Evolutionary conservation across 1,140 invertebrate genomes (phyloP).

Genomic region (Steinernema feltiae): DNA sequence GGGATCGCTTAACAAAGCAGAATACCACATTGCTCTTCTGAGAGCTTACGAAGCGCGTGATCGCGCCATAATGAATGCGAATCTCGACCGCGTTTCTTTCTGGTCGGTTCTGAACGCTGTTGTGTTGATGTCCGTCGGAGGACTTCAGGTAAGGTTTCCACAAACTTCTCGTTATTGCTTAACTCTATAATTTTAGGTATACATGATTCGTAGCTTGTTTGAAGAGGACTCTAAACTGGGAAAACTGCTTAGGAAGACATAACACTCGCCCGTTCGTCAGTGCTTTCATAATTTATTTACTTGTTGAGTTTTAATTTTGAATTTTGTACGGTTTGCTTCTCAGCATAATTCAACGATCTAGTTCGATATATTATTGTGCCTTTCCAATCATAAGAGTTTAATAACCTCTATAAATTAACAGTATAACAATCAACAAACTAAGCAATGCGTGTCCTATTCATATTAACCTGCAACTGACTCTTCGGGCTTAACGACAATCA

Average conservation of each 20-base stretch:
- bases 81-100: conserved; percentile 59
- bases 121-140: conserved; percentile 58
- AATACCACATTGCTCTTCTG: conserved; percentile 57
- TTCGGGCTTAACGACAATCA: conserved; percentile 20
- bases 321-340: conserved; percentile 15
- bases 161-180: not conserved
- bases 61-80: conserved; percentile 57
- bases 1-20: conserved; percentile 57
- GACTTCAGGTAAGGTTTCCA: conserved; percentile 55
- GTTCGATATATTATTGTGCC: not conserved
- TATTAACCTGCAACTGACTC: no score
- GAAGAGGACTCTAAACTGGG: conserved; percentile 36
- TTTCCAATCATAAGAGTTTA: not conserved
- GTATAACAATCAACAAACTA: not conserved
- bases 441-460: no score
- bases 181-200: conserved; percentile 15
- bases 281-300: not conserved
- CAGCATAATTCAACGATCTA: no score
- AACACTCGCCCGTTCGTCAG: not conserved
- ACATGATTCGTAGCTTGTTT: conserved; percentile 35
- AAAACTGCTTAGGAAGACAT: conserved; percentile 26
- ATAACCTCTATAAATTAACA: no score
- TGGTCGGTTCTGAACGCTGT: conserved; percentile 58
- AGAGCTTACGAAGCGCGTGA: conserved; percentile 59
- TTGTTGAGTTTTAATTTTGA: no score